phyloP scores from a whole-genome alignment of 2,888 invertebrate species.

The Heliconius erato region DNA sequence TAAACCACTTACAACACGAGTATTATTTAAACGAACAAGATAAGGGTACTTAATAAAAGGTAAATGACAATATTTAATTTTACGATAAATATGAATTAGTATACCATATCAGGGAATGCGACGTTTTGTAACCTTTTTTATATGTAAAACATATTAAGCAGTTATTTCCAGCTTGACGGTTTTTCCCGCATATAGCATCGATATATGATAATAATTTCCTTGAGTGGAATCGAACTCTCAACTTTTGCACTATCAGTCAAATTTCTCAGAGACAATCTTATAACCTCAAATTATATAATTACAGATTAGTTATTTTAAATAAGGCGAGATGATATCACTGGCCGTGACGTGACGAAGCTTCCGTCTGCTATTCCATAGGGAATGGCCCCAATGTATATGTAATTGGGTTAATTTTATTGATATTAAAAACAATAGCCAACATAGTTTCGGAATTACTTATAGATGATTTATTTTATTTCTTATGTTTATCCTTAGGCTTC shows the following conservation, averaged over 20 bases:
- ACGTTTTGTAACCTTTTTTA: background rate
- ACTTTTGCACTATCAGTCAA: background rate
- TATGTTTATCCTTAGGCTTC: no score
- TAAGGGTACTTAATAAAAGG: background rate
- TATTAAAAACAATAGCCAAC: background rate
- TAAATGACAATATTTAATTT: constrained; percentile 1
- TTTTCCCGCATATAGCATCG: background rate
- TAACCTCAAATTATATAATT: background rate
- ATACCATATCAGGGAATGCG: background rate
- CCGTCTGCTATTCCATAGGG: background rate
- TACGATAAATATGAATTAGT: background rate
- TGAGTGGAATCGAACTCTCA: background rate
- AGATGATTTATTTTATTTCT: background rate
- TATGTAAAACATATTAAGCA: background rate
- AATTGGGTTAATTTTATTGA: background rate
- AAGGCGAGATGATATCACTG: background rate
- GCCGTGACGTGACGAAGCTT: no score
- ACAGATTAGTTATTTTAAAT: background rate
- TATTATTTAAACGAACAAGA: constrained; percentile 1
- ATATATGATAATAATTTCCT: background rate
- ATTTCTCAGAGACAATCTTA: no score
- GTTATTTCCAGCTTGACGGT: background rate
- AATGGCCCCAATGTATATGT: background rate
- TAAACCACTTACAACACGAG: constrained; percentile 11
- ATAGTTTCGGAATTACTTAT: no score